Evolutionary conservation across 2,113 vertebrate genomes (phyloP).

Genomic region (Lota lota): DNA sequence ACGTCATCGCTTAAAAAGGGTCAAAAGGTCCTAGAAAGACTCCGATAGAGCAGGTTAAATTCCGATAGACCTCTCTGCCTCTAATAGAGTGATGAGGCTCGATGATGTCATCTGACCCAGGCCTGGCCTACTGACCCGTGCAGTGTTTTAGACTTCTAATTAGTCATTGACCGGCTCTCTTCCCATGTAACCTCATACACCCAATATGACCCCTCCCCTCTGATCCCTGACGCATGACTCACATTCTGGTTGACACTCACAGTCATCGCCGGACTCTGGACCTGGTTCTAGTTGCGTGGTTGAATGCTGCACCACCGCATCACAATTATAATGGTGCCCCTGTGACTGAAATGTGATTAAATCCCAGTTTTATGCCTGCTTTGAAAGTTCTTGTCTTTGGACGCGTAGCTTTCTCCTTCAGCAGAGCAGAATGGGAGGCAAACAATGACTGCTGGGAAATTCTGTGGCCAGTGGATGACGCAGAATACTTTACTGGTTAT

Average conservation of each 20-base stretch:
- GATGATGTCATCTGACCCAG: conserved; percentile 47
- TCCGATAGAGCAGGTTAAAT: conserved; percentile 7
- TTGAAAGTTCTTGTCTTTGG: no score
- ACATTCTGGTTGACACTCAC: conserved; percentile 43
- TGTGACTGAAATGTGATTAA: no score
- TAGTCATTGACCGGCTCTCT: conserved; percentile 58
- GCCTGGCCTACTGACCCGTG: conserved; percentile 50
- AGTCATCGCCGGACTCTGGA: conserved; percentile 17
- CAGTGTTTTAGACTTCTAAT: conserved; percentile 63
- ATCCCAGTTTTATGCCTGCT: no score
- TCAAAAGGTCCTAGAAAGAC: conserved; percentile 46
- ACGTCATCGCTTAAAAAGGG: conserved; percentile 39
- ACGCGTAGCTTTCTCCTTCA: no score
- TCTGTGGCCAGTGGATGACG: no score
- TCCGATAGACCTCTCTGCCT: conserved; percentile 24
- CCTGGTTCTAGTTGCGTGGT: not conserved
- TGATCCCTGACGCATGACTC: conserved; percentile 29
- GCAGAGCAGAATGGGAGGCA: no score
- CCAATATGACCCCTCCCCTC: conserved; percentile 31
- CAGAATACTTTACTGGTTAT: no score
- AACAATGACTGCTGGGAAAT: no score
- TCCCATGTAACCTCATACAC: conserved; percentile 46
- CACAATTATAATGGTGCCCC: not conserved
- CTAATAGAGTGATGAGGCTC: conserved; percentile 35
- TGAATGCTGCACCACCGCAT: not conserved